Evolutionary conservation across 1,140 invertebrate genomes (phyloP).

Genomic region (Papilio helenus): DNA sequence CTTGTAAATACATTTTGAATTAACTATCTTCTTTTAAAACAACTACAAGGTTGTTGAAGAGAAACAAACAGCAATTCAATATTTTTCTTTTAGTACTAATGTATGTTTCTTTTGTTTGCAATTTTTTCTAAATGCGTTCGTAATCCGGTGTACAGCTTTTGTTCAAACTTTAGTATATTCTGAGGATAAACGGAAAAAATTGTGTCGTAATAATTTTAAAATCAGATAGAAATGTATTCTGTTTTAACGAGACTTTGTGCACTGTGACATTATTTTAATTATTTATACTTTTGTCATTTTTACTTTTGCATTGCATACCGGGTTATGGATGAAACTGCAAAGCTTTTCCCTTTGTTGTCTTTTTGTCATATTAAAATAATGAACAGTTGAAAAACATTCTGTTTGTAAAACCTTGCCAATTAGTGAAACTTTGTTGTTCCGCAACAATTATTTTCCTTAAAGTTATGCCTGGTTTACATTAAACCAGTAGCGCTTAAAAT

Average conservation of each 20-base stretch:
- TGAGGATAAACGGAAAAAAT: not conserved
- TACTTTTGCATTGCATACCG: not conserved
- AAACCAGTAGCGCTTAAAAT: too few relatives aligned
- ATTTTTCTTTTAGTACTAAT: too few relatives aligned
- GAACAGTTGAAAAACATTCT: slow-evolving; percentile 13
- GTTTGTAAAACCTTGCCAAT: slow-evolving; percentile 26
- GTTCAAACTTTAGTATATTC: not conserved
- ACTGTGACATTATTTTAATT: not conserved
- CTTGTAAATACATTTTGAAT: not conserved
- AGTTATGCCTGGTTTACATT: not conserved
- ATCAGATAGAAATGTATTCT: not conserved
- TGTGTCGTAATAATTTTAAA: not conserved
- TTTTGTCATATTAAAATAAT: not conserved
- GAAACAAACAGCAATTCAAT: not conserved
- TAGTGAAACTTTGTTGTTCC: slow-evolving; percentile 2
- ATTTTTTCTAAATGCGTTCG: too few relatives aligned
- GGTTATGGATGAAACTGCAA: not conserved
- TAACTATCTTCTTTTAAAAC: not conserved
- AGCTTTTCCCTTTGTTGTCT: not conserved
- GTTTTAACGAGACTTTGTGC: not conserved
- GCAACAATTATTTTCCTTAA: slow-evolving; percentile 15
- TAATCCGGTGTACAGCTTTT: not conserved
- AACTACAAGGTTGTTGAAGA: not conserved
- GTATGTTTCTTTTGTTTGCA: too few relatives aligned
- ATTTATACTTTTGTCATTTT: not conserved